Evolutionary conservation across 2,888 invertebrate genomes (phyloP).

Genomic region (Andrena haemorrhoa): DNA sequence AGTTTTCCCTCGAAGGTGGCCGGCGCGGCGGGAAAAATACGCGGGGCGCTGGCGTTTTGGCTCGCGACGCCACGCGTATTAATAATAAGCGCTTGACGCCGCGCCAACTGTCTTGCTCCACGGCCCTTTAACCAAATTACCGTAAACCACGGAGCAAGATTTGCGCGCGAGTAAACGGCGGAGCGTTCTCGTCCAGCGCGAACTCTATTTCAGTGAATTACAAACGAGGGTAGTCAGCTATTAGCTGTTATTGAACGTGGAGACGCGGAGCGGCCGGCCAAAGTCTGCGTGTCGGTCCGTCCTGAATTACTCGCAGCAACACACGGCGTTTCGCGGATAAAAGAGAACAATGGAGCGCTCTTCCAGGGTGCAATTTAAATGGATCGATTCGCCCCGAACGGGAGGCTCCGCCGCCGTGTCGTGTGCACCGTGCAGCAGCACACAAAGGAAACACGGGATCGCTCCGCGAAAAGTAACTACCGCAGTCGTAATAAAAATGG

Average conservation of each 20-base stretch:
- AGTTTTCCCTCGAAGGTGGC: conserved; percentile 47
- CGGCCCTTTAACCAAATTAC: conserved; percentile 36
- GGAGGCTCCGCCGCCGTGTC: not conserved
- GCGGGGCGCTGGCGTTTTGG: conserved; percentile 74
- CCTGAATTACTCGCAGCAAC: not conserved
- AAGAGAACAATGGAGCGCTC: conserved; percentile 22
- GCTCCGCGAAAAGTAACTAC: conserved; percentile 34
- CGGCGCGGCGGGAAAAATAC: conserved; percentile 68
- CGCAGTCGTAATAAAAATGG: conserved; percentile 65
- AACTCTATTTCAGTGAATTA: not conserved
- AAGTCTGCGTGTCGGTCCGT: not conserved
- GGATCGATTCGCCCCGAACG: conserved; percentile 58
- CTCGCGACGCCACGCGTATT: conserved; percentile 72
- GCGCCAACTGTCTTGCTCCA: conserved; percentile 67
- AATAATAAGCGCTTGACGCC: conserved; percentile 78
- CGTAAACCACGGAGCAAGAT: conserved; percentile 25
- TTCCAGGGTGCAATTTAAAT: conserved; percentile 42
- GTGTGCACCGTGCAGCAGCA: conserved; percentile 12
- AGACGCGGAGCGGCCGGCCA: not conserved
- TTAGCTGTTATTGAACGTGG: not conserved
- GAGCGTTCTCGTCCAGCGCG: not conserved
- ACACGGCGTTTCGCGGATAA: conserved; percentile 34
- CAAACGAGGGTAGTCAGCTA: conserved; percentile 35
- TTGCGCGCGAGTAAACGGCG: not conserved
- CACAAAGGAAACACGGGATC: conserved; percentile 12